phyloP scores from a whole-genome alignment of 2,113 vertebrate genomes.

The Ceyx cyanopectus region DNA sequence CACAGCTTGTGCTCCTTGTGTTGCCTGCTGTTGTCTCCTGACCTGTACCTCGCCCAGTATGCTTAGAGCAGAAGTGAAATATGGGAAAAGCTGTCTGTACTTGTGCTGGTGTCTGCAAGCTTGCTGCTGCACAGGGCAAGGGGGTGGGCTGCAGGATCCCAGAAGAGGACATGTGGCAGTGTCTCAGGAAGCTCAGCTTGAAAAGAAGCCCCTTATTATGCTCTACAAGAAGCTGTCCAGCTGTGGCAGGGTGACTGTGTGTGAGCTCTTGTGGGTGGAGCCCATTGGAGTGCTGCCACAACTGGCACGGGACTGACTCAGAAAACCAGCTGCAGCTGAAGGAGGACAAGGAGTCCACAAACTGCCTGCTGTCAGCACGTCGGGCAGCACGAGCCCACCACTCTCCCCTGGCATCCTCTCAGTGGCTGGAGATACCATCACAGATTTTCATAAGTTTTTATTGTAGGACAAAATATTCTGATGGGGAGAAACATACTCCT shows the following conservation, averaged over 20 bases:
- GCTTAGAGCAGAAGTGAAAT: neutral
- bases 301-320: neutral
- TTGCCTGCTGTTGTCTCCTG: neutral
- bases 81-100: neutral
- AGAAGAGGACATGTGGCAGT: neutral
- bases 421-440: neutral
- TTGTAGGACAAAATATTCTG: neutral
- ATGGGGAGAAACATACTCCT: neutral
- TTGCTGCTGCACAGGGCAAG: neutral
- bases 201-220: neutral
- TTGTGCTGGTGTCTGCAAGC: neutral
- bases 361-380: rapidly evolving
- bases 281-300: rapidly evolving
- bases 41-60: neutral
- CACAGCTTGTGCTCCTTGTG: neutral
- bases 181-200: neutral
- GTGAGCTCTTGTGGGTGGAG: neutral
- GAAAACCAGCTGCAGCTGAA: neutral
- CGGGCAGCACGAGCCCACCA: rapidly evolving
- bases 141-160: neutral
- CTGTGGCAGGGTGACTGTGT: neutral
- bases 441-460: neutral
- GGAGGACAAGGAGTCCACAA: rapidly evolving
- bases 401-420: neutral
- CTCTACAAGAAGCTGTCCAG: neutral